A percentile compares a stretch with the other conserved stretches of the same genome.
Conservation (phyloP, 2,888 invertebrate species). For the Lydus trimaculatus region DNA sequence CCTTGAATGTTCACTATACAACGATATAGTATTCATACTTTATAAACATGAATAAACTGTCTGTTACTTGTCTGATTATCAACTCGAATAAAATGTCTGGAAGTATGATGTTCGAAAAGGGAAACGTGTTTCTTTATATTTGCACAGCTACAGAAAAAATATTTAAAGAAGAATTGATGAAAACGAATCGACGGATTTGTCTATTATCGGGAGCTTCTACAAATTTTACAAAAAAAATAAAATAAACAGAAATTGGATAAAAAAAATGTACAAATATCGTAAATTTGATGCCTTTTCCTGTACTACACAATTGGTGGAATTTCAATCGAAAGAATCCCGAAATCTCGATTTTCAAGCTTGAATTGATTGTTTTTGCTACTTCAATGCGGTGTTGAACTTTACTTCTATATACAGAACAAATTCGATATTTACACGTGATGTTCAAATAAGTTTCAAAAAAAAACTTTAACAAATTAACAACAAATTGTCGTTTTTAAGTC, state of each 20-base stretch:
- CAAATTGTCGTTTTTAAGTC: no score
- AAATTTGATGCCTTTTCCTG: background rate
- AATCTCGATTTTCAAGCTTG: background rate
- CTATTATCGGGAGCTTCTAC: background rate
- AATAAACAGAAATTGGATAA: no score
- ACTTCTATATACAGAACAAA: no score
- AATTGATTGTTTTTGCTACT: no score
- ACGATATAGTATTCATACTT: background rate
- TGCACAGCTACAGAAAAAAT: background rate
- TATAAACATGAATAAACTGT: background rate
- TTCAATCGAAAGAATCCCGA: background rate
- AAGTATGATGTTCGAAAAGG: no score
- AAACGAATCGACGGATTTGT: background rate
- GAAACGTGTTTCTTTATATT: no score
- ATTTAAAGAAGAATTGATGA: background rate
- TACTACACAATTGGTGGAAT: no score
- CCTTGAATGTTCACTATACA: no score
- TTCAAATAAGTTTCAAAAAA: no score
- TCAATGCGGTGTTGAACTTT: no score
- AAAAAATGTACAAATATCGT: background rate
- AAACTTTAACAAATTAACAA: no score
- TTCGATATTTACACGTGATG: no score
- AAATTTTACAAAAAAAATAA: background rate
- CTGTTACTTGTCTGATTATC: background rate
- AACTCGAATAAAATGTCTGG: background rate